These are phyloP conservation scores for Sesamia inferens DNA, from an alignment of 2,888 invertebrate genomes.

Conservation along the genomic window DNA sequence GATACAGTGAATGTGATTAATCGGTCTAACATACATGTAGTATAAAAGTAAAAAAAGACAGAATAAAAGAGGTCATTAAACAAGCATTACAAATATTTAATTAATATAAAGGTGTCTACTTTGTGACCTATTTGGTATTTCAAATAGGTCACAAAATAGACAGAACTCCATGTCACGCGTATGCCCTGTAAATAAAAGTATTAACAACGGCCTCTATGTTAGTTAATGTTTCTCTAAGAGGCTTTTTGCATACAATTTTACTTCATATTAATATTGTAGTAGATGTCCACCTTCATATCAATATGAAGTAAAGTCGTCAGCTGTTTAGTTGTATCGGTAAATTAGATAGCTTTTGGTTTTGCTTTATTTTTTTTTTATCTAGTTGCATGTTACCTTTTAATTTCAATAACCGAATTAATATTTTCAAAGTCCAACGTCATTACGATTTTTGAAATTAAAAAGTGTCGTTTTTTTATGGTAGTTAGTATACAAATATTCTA, in stretches of 20 bases:
- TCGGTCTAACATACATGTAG: no score
- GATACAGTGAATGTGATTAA: no score
- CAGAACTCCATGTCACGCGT: not conserved
- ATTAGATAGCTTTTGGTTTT: slow-evolving; percentile 21
- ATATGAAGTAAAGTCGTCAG: no score
- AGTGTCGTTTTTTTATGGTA: not conserved
- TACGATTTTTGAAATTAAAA: slow-evolving; percentile 7
- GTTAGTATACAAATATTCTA: not conserved
- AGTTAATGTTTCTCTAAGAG: not conserved
- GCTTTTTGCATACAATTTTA: not conserved
- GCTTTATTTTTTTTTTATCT: slow-evolving; percentile 16
- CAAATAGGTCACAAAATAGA: not conserved
- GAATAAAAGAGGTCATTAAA: not conserved
- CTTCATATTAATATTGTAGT: not conserved
- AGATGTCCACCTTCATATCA: not conserved
- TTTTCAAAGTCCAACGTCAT: not conserved
- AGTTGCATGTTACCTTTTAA: slow-evolving; percentile 19
- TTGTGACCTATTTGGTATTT: no score
- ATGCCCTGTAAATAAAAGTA: not conserved
- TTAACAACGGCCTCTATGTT: not conserved
- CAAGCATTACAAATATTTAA: no score
- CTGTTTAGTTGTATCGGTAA: not conserved
- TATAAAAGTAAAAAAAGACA: no score
- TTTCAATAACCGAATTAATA: slow-evolving; percentile 1
- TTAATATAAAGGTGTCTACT: no score